Conservation (phyloP, 2,888 invertebrate species). For the Polydrusus cervinus region DNA sequence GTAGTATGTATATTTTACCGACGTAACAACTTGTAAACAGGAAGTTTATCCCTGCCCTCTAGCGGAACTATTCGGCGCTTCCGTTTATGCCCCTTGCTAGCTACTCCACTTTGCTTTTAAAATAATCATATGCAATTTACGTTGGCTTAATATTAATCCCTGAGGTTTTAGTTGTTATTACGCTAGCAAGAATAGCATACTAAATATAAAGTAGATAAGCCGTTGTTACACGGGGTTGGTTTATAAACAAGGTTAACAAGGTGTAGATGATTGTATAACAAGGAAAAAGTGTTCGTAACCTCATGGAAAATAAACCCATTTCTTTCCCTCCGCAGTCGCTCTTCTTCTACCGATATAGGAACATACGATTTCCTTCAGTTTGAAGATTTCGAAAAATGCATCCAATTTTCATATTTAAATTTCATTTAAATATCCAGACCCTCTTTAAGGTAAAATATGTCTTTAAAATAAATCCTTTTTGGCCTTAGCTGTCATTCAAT, state of each 20-base stretch:
- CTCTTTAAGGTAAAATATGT: too few species aligned
- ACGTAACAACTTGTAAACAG: constrained; percentile 16
- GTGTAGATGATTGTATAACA: background rate
- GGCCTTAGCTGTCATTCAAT: too few species aligned
- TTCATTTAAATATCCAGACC: too few species aligned
- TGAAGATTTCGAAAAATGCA: too few species aligned
- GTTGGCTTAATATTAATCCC: constrained; percentile 7
- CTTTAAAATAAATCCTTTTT: too few species aligned
- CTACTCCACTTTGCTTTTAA: constrained; percentile 10
- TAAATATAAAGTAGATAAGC: background rate
- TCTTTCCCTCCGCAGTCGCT: too few species aligned
- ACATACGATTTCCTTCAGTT: too few species aligned
- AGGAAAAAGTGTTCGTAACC: too few species aligned
- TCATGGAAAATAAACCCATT: too few species aligned
- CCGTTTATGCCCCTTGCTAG: background rate
- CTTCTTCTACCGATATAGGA: too few species aligned
- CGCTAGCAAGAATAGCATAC: background rate
- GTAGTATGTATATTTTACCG: constrained; percentile 6
- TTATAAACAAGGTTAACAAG: too few species aligned
- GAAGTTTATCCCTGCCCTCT: constrained; percentile 6
- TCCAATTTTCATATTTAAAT: too few species aligned
- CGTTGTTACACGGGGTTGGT: background rate
- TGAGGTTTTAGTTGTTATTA: background rate
- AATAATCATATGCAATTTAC: constrained; percentile 24
- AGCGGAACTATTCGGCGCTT: constrained; percentile 12